Base-by-base conservation (phyloP, 2,113 vertebrate genomes). In the Notiomystis cincta region DNA sequence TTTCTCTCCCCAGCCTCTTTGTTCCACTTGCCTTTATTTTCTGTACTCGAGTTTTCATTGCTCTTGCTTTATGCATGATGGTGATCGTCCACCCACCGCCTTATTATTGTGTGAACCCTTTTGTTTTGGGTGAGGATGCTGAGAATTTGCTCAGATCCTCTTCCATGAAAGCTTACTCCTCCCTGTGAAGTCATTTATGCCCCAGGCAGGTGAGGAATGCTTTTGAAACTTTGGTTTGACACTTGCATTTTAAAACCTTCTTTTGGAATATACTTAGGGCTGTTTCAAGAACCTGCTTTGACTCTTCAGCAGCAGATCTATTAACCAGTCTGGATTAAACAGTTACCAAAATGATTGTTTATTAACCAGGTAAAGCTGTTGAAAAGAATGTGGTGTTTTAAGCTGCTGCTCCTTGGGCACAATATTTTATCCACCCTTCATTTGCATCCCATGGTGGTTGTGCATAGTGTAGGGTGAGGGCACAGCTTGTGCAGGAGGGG, bases 111-210 rank as follows among this genome's bases (percentile, higher is more conserved):
- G 2, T 60, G 90, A 93, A 75, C 66, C 15, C 50, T 94, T 94
- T 93, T 88, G 80, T 88, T 94, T 92, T 2, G 2, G 54, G 66
- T 50, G 54, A 93, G 33, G 77, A 79, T 82, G 48, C 90, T 88
- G 75, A 94, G 88, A 93, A 82, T 93, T 90, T 90, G 62, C 85
- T 96, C 88, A 96, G 95, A 94, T 96, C 92, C 67, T 92, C 88
- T 87, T 92, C 90, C 76, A 62, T 15, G 3, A 85, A 85, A 80
- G 27, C 62, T 80, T 28, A 42, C 88, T 88, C 62, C 58, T 88
- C 90, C 71, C 90, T 88, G 67, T 96, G 93, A 95, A 96, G 73
- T 95, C 40, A 94, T 87, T 87, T 94, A 71, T 7, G 87, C 93
- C 94, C 0, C 9, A 80, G 90, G 94, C 94, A 73, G 62, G 45